Percentiles rank a stretch among this genome's conserved stretches.
Evolutionary conservation across 2,797 vertebrate species (phyloP).

Genomic region (Lycodopsis pacificus): DNA sequence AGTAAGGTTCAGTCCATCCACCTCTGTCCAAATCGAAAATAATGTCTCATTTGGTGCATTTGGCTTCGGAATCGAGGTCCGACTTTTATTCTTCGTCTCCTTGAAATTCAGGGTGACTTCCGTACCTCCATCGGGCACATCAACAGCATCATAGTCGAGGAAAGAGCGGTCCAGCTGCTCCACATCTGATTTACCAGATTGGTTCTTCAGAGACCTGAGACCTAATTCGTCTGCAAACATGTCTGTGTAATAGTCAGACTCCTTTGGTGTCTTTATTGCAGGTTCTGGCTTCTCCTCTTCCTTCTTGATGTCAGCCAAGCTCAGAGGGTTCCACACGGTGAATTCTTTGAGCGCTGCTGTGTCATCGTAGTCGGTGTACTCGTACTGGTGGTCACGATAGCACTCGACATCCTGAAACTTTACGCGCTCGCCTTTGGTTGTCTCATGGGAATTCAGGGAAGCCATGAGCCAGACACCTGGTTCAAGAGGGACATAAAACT

Average conservation of each 20-base stretch:
- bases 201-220: constrained; percentile 81
- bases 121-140: constrained; percentile 8
- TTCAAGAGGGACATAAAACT: constrained; percentile 21
- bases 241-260: constrained; percentile 63
- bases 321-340: constrained; percentile 64
- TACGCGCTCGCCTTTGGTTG: constrained; percentile 87
- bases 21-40: neutral
- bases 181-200: constrained; percentile 45
- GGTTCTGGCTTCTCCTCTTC: constrained; percentile 3
- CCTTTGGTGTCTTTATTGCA: neutral
- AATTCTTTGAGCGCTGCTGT: neutral
- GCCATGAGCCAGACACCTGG: constrained; percentile 93
- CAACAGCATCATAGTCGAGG: constrained; percentile 57
- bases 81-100: neutral
- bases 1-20: constrained; percentile 15
- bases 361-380: constrained; percentile 48
- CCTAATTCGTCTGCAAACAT: constrained; percentile 69
- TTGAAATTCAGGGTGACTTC: neutral
- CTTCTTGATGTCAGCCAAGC: neutral
- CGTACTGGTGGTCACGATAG: constrained; percentile 76
- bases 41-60: constrained; percentile 27
- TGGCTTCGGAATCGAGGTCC: neutral
- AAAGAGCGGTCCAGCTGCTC: constrained; percentile 86
- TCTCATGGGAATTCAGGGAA: constrained; percentile 87
- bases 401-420: constrained; percentile 92